phyloP scores from a whole-genome alignment of 2,113 vertebrate species.

The Reinhardtius hippoglossoides region DNA sequence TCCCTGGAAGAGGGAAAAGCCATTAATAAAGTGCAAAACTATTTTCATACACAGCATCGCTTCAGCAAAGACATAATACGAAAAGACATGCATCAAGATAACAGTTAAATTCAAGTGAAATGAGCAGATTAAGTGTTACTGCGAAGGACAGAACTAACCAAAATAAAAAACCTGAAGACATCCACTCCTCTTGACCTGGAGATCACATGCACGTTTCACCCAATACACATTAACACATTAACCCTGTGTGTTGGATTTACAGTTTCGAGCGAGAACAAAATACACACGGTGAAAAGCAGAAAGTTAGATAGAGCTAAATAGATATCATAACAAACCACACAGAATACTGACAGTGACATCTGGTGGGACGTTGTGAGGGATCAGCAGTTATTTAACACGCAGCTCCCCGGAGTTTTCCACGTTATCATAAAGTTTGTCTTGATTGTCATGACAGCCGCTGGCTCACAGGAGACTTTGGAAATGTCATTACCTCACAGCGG shows the following conservation, averaged over 20 bases:
- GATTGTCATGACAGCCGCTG: slow-evolving; percentile 13
- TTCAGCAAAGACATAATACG: not conserved
- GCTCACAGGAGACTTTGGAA: not conserved
- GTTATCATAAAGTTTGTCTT: not conserved
- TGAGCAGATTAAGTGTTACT: not conserved
- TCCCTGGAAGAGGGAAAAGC: not conserved
- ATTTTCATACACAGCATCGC: not conserved
- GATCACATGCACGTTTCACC: not conserved
- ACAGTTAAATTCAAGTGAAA: not conserved
- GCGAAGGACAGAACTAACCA: slow-evolving; percentile 8
- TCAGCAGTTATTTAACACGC: slow-evolving; percentile 3
- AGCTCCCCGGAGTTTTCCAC: slow-evolving; percentile 13
- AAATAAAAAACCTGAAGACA: not conserved
- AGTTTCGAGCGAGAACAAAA: not conserved
- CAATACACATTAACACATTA: not conserved
- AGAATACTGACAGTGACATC: not conserved
- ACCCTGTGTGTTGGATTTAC: not conserved
- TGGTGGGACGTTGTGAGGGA: not conserved
- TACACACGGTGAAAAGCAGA: not conserved
- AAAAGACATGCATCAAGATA: not conserved
- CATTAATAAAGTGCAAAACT: not conserved
- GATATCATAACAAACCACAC: not conserved
- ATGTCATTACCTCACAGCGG: not conserved
- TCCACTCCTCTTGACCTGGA: not conserved
- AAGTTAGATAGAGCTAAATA: not conserved